A percentile compares a stretch with the other conserved stretches of the same genome.
Conservation (phyloP, 2,113 vertebrate species). For the Atrichornis clamosus region DNA sequence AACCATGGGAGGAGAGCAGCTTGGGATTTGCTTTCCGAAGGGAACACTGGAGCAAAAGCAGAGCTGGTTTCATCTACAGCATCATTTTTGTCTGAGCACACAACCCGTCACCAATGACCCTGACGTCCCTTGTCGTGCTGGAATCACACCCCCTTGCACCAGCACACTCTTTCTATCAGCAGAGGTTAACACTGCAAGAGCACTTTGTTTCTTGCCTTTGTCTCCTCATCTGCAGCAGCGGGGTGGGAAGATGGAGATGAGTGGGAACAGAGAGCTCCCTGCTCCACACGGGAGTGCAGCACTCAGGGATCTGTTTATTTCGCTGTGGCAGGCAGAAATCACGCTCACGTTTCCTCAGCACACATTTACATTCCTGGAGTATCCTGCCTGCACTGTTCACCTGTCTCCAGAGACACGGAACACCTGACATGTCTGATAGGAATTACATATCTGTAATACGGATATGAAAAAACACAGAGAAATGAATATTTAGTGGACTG, state of each 20-base stretch:
- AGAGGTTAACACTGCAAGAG: neutral
- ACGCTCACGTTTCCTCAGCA: neutral
- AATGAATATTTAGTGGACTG: neutral
- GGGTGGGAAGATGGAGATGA: neutral
- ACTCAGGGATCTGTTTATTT: neutral
- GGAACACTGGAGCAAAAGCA: neutral
- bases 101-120: accelerated
- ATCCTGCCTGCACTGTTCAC: neutral
- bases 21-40: neutral
- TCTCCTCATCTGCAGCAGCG: neutral
- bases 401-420: neutral
- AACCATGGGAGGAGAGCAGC: neutral
- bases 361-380: neutral
- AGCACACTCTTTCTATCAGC: neutral
- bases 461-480: neutral
- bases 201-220: neutral
- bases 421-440: neutral
- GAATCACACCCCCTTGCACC: neutral
- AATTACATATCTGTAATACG: neutral
- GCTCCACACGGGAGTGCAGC: accelerated
- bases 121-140: accelerated
- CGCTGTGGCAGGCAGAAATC: neutral
- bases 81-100: neutral
- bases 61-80: neutral
- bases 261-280: neutral